Evolutionary conservation across 2,888 invertebrate genomes (phyloP).

Genomic region (Tubulanus polymorphus): DNA sequence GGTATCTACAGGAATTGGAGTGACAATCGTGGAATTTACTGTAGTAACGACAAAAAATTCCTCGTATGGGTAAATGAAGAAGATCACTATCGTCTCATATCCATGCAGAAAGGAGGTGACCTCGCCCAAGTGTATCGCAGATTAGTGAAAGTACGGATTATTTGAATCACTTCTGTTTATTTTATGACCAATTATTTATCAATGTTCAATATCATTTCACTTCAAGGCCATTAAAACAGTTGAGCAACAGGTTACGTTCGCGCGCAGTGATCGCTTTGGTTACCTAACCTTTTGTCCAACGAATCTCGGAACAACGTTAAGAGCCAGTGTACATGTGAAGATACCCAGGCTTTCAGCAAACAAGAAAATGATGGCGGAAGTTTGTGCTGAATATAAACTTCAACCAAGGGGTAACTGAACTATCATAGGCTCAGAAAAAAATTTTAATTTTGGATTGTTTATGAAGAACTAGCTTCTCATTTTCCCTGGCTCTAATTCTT

Average conservation of each 20-base stretch:
- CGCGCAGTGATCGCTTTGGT: constrained; percentile 22
- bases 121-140: constrained; percentile 31
- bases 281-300: constrained; percentile 28
- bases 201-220: background rate
- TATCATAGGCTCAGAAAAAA: no score
- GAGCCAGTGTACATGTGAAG: constrained; percentile 25
- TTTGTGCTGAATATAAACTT: constrained; percentile 18
- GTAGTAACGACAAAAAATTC: constrained; percentile 72
- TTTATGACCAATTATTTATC: no score
- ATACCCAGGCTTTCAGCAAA: constrained; percentile 18
- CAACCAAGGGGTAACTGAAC: constrained; percentile 24
- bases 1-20: constrained; percentile 64
- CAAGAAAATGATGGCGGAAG: constrained; percentile 56
- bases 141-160: constrained; percentile 65
- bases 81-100: constrained; percentile 80
- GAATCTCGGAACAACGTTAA: constrained; percentile 26
- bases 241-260: constrained; percentile 20
- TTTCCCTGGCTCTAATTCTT: no score
- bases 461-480: no score
- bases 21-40: constrained; percentile 84
- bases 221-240: constrained; percentile 69
- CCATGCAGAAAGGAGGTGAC: constrained; percentile 61
- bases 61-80: constrained; percentile 92
- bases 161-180: no score
- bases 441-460: no score